Conservation (phyloP, 2,797 vertebrate genomes). For the Aplochiton taeniatus region DNA sequence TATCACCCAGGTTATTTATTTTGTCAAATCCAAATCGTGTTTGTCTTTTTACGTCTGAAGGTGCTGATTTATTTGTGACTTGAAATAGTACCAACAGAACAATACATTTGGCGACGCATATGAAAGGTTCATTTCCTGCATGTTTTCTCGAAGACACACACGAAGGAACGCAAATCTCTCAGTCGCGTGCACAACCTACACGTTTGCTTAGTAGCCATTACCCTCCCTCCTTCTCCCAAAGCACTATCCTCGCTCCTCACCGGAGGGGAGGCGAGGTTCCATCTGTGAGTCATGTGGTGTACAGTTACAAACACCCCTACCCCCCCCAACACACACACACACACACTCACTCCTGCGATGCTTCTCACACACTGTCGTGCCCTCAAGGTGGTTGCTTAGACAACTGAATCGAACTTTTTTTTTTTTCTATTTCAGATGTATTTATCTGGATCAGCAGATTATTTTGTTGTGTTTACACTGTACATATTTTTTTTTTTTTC, state of each 20-base stretch:
- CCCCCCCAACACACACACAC: too few species aligned
- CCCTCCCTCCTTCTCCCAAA: background rate
- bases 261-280: background rate
- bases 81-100: background rate
- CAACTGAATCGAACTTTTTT: constrained; percentile 39
- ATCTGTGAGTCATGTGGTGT: background rate
- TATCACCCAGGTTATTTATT: background rate
- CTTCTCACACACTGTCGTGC: constrained; percentile 11
- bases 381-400: constrained; percentile 15
- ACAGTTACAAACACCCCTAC: background rate
- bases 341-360: background rate
- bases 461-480: constrained; percentile 17
- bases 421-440: constrained; percentile 32
- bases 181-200: constrained; percentile 2
- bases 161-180: constrained; percentile 36
- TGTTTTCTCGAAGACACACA: constrained; percentile 16
- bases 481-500: background rate
- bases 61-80: constrained; percentile 51
- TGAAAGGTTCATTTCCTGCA: constrained; percentile 14
- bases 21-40: constrained; percentile 28
- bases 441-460: background rate
- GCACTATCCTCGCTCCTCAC: too few species aligned
- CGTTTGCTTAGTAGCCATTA: constrained; percentile 15
- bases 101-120: background rate
- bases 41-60: constrained; percentile 23